Evolutionary conservation across 2,888 invertebrate genomes (phyloP).

Genomic region (Tanaodytes sp.): DNA sequence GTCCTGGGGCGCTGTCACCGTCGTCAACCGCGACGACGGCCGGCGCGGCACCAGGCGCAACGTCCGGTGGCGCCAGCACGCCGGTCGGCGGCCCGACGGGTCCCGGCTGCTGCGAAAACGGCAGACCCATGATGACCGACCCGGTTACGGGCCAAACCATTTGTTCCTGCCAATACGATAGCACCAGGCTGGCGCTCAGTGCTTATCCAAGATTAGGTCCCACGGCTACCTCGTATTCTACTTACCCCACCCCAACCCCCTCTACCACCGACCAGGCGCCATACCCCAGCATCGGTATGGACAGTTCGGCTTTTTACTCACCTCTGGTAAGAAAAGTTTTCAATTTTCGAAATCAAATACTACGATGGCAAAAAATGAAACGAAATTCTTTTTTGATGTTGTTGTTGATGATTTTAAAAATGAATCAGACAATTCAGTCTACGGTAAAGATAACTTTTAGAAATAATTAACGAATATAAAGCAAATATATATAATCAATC

Average conservation of each 20-base stretch:
- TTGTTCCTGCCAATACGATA: slow-evolving; percentile 95
- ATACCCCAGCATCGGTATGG: slow-evolving; percentile 92
- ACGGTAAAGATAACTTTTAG: slow-evolving; percentile 23
- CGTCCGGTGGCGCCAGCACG: slow-evolving; percentile 66
- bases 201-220: slow-evolving; percentile 85
- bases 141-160: slow-evolving; percentile 94
- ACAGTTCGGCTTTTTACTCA: slow-evolving; percentile 95
- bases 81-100: slow-evolving; percentile 74
- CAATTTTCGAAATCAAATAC: no score
- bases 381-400: no score
- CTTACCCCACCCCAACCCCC: slow-evolving; percentile 90
- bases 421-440: slow-evolving; percentile 28
- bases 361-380: no score
- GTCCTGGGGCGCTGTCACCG: slow-evolving; percentile 81
- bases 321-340: slow-evolving; percentile 97
- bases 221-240: slow-evolving; percentile 82
- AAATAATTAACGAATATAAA: no score
- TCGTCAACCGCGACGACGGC: slow-evolving; percentile 71
- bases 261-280: slow-evolving; percentile 93
- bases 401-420: no score
- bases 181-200: slow-evolving; percentile 84
- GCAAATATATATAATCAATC: no score
- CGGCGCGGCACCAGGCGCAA: slow-evolving; percentile 71
- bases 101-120: slow-evolving; percentile 88
- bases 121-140: slow-evolving; percentile 92